These are phyloP conservation scores for Acridotheres tristis DNA, from an alignment of 2,797 vertebrate species.

Conservation along the genomic window DNA sequence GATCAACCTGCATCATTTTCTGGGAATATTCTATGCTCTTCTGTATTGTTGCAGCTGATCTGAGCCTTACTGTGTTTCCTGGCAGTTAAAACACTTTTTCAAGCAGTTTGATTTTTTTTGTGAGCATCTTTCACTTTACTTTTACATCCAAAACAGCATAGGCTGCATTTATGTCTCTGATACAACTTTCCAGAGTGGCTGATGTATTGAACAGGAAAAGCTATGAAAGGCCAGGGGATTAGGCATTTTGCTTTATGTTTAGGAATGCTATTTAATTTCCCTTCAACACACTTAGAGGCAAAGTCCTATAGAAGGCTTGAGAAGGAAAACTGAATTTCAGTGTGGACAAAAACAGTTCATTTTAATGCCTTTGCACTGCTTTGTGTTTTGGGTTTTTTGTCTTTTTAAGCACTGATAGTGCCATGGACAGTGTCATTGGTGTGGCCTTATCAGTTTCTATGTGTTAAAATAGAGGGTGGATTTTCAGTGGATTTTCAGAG, in stretches of 20 bases:
- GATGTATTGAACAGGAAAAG: not conserved
- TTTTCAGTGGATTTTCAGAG: constrained; percentile 14
- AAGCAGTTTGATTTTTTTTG: not conserved
- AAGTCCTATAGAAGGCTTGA: not conserved
- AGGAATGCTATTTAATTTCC: constrained; percentile 42
- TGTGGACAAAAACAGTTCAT: not conserved
- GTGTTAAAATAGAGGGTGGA: not conserved
- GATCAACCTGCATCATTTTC: not conserved
- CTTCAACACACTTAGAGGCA: not conserved
- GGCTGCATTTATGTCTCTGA: not conserved
- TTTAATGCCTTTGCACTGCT: not conserved
- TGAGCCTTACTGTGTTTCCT: not conserved
- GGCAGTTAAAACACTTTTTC: not conserved
- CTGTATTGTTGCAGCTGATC: rapidly evolving
- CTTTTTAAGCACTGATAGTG: not conserved
- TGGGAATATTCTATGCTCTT: not conserved
- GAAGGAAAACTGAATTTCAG: not conserved
- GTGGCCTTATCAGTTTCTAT: not conserved
- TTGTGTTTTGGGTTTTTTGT: not conserved
- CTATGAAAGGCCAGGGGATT: not conserved
- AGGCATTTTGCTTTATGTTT: constrained; percentile 3
- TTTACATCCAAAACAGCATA: not conserved
- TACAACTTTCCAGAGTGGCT: not conserved
- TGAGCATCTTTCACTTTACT: not conserved
- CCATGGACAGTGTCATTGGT: not conserved